Evolutionary conservation across 2,888 invertebrate species (phyloP), one percentile per base, ranked within the genome.

Genomic region (Frankliniella fusca): DNA sequence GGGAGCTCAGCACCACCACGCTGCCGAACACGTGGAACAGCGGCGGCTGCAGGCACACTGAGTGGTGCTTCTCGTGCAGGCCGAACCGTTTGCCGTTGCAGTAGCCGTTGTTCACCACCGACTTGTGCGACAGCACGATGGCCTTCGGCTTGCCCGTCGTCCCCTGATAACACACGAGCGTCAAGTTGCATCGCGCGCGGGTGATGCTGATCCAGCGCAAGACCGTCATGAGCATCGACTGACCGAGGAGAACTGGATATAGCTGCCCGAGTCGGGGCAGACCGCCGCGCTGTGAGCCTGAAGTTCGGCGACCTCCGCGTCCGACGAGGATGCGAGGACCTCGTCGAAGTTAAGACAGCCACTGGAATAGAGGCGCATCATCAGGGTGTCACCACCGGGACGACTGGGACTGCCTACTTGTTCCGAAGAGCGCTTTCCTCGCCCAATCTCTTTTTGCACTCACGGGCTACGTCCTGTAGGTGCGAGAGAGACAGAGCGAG

Each of bases 81-180:
- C 70, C 70, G 70, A 76, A 84, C 88, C 70, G 23, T 27, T 76
- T 76, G 8, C 70, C 70, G 70, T 76, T 76, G 70, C 27, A 76
- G 85, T 90, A 91, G 11, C 93, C 90, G 87, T 96, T 96, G 87
- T 97, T 97, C 3, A 95, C 89, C 28, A 94, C 89, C 83, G 91
- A 91, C 86, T 92, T 92, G 86, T 97, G 96, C 3, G 92, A 91
- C 0, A 94, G 85, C 0, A 92, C 87, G 0, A 93, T 91, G 3
- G 94, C 96, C 88, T 97, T 97, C 0, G 96, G 94, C 70, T 88
- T 87, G n/a, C 93, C 93, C 0, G 96, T 95, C 0, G 95, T 95
- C 27, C 95, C 95, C 91, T 91, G 84, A 65, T 85, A 85, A 82
- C 81, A 81, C 81, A 80, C 50, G 15, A 38, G 49, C 7, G 76